Evolutionary conservation across 2,888 invertebrate genomes (phyloP).

Genomic region (Agonum fuliginosum): DNA sequence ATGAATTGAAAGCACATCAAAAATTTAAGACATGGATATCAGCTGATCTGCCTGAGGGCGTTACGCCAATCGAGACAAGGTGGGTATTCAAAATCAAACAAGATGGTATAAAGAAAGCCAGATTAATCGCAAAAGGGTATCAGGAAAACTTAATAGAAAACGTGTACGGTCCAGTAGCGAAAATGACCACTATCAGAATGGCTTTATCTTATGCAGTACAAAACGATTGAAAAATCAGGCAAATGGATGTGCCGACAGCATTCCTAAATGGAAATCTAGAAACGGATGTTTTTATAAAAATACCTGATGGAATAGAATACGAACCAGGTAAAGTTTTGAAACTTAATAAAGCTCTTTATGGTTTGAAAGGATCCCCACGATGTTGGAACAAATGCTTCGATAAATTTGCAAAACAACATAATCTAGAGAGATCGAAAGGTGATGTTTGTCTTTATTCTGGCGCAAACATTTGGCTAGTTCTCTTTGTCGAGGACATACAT

Average conservation of each 20-base stretch:
- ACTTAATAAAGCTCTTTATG: not conserved
- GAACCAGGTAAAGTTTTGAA: not conserved
- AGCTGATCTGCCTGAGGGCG: slow-evolving; percentile 58
- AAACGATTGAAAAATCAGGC: slow-evolving; percentile 41
- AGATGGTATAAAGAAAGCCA: slow-evolving; percentile 61
- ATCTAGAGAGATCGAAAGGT: not conserved
- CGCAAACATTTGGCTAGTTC: not conserved
- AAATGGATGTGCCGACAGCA: slow-evolving; percentile 51
- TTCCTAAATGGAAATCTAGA: slow-evolving; percentile 59
- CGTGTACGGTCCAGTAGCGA: not conserved
- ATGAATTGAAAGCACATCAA: slow-evolving; percentile 16
- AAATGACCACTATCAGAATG: slow-evolving; percentile 11
- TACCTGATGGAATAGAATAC: not conserved
- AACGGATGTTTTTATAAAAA: slow-evolving; percentile 13
- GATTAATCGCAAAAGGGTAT: slow-evolving; percentile 64
- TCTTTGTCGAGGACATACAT: not conserved
- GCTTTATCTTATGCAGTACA: slow-evolving; percentile 18
- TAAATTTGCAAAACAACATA: not conserved
- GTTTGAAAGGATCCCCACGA: not conserved
- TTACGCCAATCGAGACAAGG: slow-evolving; percentile 62
- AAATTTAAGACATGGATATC: slow-evolving; percentile 43
- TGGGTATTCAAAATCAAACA: slow-evolving; percentile 63
- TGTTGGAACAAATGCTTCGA: not conserved
- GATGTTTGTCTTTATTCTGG: not conserved
- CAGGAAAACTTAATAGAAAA: slow-evolving; percentile 53